phyloP scores from a whole-genome alignment of 2,888 invertebrate genomes.

The Standfussiana lucernea region DNA sequence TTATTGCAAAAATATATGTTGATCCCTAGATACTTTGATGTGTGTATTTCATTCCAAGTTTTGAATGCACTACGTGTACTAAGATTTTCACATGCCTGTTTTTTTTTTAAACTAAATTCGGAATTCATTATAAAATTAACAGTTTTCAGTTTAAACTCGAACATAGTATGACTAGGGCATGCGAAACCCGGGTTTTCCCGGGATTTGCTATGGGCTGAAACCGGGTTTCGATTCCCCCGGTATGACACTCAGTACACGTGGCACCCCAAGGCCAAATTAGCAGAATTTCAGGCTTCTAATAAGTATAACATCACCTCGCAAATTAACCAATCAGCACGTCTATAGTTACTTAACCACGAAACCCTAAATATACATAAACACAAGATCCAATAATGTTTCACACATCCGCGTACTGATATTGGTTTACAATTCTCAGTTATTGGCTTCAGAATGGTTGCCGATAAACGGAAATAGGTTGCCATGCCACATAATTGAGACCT shows the following conservation, averaged over 20 bases:
- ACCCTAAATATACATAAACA: constrained; percentile 23
- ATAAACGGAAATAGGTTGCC: constrained; percentile 56
- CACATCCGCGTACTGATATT: constrained; percentile 48
- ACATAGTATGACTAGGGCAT: too few relatives aligned
- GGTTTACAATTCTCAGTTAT: constrained; percentile 62
- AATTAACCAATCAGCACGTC: constrained; percentile 3
- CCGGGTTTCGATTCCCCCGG: too few relatives aligned
- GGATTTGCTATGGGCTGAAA: too few relatives aligned
- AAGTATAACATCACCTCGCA: constrained; percentile 8
- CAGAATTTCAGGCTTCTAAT: neutral
- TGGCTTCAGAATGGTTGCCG: constrained; percentile 50
- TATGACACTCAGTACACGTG: neutral
- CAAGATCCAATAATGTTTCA: constrained; percentile 44
- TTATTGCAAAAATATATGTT: too few relatives aligned
- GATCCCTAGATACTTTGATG: too few relatives aligned
- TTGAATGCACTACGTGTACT: neutral
- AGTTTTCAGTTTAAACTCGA: neutral
- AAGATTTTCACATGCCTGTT: neutral
- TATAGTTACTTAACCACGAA: constrained; percentile 4
- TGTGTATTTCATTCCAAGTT: neutral
- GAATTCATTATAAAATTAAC: neutral
- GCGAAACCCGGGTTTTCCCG: too few relatives aligned
- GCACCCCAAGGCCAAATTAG: neutral
- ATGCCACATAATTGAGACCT: constrained; percentile 61
- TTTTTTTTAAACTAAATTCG: neutral